These are phyloP conservation scores for Cuniculus paca DNA, from an alignment of 2,797 vertebrate species.

Conservation along the genomic window DNA sequence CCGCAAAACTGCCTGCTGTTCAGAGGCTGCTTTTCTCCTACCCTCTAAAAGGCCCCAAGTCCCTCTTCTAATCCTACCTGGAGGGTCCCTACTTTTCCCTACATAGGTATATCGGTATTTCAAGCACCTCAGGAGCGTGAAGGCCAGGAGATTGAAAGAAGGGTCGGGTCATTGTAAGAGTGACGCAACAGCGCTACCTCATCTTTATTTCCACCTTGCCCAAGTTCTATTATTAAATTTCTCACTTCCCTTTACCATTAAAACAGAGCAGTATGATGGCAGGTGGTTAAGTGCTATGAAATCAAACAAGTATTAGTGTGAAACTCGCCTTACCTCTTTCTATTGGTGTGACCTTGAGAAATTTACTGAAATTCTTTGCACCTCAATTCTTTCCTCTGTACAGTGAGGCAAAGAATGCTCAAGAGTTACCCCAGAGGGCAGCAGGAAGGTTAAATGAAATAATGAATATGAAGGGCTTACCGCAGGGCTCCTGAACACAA, in stretches of 20 bases:
- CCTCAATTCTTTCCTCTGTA: constrained; percentile 45
- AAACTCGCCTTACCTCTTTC: constrained; percentile 73
- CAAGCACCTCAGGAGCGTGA: not conserved
- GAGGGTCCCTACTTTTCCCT: not conserved
- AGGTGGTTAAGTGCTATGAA: constrained; percentile 80
- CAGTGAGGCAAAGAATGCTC: constrained; percentile 12
- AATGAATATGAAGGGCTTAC: constrained; percentile 41
- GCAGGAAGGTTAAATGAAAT: not conserved
- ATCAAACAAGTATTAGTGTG: constrained; percentile 72
- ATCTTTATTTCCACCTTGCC: constrained; percentile 69
- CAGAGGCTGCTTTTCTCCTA: not conserved
- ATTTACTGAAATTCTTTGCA: constrained; percentile 71
- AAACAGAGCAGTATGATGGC: constrained; percentile 69
- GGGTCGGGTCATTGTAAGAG: constrained; percentile 30
- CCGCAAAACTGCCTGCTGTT: not conserved
- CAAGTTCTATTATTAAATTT: constrained; percentile 77
- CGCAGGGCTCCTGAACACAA: constrained; percentile 10
- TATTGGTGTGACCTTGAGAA: constrained; percentile 73
- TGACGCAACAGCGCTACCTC: constrained; percentile 55
- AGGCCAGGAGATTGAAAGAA: not conserved
- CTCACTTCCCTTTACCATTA: constrained; percentile 77
- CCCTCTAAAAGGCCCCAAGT: not conserved
- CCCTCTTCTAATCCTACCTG: not conserved
- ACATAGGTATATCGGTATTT: constrained; percentile 33
- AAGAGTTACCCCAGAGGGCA: constrained; percentile 8